Conservation (phyloP, 2,888 invertebrate genomes). For the Pseudococcus jackbeardsleyi region DNA sequence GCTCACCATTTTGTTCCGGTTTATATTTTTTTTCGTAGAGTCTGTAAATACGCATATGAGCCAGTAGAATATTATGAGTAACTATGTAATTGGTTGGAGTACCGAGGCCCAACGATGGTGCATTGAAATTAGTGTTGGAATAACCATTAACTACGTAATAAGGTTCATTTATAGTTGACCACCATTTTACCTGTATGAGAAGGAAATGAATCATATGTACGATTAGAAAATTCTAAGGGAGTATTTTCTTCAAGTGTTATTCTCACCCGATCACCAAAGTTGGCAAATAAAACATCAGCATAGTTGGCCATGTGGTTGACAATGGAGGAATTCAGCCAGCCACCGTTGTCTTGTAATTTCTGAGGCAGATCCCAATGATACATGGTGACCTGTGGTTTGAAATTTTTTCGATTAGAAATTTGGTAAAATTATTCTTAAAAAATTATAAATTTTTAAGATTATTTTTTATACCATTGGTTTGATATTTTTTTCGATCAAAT, state of each 20-base stretch:
- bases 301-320: constrained; percentile 77
- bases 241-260: background rate
- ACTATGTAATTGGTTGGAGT: constrained; percentile 76
- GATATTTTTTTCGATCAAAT: constrained; percentile 70
- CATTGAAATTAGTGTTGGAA: constrained; percentile 66
- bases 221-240: background rate
- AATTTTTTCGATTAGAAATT: background rate
- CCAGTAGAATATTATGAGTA: constrained; percentile 76
- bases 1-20: constrained; percentile 72
- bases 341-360: constrained; percentile 69
- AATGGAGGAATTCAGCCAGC: constrained; percentile 78
- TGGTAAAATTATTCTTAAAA: too few species aligned
- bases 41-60: constrained; percentile 77
- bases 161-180: constrained; percentile 82
- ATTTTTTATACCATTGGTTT: constrained; percentile 69
- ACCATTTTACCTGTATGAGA: constrained; percentile 71
- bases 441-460: background rate
- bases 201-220: background rate
- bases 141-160: constrained; percentile 67
- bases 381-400: background rate
- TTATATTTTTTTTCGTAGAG: constrained; percentile 76
- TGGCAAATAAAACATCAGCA: constrained; percentile 73
- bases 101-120: constrained; percentile 68
- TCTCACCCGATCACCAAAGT: constrained; percentile 72
- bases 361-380: constrained; percentile 21